These are phyloP conservation scores for Drosophila serrata DNA, from an alignment of 1,140 invertebrate species.

Conservation along the genomic window DNA sequence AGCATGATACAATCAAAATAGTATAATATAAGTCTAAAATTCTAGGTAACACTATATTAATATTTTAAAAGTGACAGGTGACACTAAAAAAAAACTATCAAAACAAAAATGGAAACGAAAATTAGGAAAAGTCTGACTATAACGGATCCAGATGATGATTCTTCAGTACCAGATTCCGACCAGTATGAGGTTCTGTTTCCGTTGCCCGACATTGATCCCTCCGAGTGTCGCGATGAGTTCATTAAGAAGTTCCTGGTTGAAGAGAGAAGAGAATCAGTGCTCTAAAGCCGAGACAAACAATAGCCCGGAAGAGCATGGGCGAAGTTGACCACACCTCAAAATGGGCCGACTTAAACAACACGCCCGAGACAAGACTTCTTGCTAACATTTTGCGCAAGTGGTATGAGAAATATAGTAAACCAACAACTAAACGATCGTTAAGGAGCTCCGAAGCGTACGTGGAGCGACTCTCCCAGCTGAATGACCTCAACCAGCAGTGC, in stretches of 20 bases:
- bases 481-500: not conserved
- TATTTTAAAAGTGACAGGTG: not conserved
- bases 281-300: not conserved
- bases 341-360: not conserved
- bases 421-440: not conserved
- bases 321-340: too few relatives aligned
- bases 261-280: not conserved
- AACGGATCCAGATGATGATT: not conserved
- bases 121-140: not conserved
- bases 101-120: not conserved
- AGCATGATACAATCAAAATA: too few relatives aligned
- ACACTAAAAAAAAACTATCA: not conserved
- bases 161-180: not conserved
- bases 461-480: not conserved
- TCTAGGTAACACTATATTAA: not conserved
- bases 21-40: not conserved
- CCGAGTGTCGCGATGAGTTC: slow-evolving; percentile 54
- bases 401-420: not conserved
- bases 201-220: slow-evolving; percentile 42
- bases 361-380: not conserved
- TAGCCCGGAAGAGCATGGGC: not conserved
- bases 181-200: slow-evolving; percentile 31
- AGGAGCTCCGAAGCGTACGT: not conserved
- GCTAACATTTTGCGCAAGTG: not conserved
- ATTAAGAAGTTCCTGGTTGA: not conserved